Percentiles rank a stretch among this genome's conserved stretches.
phyloP scores from a whole-genome alignment of 2,113 vertebrate genomes.

The Pungitius pungitius region DNA sequence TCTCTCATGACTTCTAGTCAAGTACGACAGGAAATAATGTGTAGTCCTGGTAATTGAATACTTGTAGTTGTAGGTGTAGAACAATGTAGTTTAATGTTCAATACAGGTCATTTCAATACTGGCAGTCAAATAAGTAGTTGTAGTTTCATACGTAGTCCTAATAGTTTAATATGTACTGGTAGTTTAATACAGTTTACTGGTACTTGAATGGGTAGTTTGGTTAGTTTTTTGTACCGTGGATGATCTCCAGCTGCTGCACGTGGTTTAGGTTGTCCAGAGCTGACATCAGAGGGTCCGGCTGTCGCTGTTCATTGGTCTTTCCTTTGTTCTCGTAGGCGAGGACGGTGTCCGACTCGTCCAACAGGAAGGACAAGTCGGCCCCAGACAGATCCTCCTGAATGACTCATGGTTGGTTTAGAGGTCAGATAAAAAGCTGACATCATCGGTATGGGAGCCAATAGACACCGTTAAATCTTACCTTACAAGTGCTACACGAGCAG shows the following conservation, averaged over 20 bases:
- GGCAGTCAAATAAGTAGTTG: not conserved
- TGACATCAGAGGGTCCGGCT: slow-evolving; percentile 89
- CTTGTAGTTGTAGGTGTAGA: not conserved
- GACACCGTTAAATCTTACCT: slow-evolving; percentile 74
- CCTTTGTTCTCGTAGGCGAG: slow-evolving; percentile 96
- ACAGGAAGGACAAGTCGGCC: slow-evolving; percentile 87
- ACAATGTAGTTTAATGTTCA: not conserved
- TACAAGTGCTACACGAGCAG: slow-evolving; percentile 87
- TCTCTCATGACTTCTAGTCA: not conserved
- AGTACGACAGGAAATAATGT: not conserved
- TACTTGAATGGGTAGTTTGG: too few relatives aligned
- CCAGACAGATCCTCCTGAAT: slow-evolving; percentile 84
- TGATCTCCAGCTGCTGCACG: slow-evolving; percentile 96
- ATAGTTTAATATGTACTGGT: not conserved
- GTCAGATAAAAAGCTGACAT: not conserved
- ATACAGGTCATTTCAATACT: not conserved
- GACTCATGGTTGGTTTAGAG: not conserved
- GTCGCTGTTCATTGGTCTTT: slow-evolving; percentile 81
- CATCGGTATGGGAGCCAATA: not conserved
- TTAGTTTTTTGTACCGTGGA: slow-evolving; percentile 82
- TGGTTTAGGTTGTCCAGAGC: slow-evolving; percentile 91
- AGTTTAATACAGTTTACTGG: not conserved
- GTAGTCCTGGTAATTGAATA: not conserved
- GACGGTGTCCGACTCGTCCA: slow-evolving; percentile 93
- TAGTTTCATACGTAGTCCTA: not conserved